Percentiles rank a stretch among this genome's conserved stretches.
Evolutionary conservation across 1,140 invertebrate genomes (phyloP).

Genomic region (Episyrphus balteatus): DNA sequence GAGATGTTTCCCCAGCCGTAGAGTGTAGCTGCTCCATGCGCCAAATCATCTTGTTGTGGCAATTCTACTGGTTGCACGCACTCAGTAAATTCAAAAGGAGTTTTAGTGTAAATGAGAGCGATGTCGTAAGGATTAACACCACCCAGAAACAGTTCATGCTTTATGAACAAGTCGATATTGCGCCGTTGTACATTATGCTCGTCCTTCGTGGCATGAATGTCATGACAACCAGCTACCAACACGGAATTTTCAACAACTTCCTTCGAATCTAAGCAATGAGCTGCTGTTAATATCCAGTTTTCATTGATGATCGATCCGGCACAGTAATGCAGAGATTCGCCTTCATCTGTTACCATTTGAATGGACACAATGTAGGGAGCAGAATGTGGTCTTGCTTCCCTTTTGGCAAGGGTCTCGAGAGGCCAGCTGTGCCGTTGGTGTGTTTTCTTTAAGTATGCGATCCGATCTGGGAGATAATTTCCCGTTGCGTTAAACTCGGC

Average conservation of each 20-base stretch:
- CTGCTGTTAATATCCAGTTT: slow-evolving; percentile 33
- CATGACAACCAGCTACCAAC: slow-evolving; percentile 30
- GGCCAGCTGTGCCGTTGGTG: slow-evolving; percentile 20
- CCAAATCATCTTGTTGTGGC: slow-evolving; percentile 36
- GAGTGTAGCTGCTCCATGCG: slow-evolving; percentile 37
- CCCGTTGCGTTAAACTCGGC: no score
- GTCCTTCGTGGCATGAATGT: slow-evolving; percentile 21
- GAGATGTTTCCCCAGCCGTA: slow-evolving; percentile 41
- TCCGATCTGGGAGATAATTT: not conserved
- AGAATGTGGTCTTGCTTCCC: slow-evolving; percentile 26
- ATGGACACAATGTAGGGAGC: slow-evolving; percentile 36
- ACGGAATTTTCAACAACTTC: slow-evolving; percentile 24
- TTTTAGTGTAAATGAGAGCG: slow-evolving; percentile 40
- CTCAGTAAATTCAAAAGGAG: slow-evolving; percentile 21
- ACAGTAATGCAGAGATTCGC: slow-evolving; percentile 29
- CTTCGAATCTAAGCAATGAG: slow-evolving; percentile 26
- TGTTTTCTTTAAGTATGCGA: slow-evolving; percentile 14
- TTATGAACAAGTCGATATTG: slow-evolving; percentile 24
- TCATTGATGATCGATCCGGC: slow-evolving; percentile 33
- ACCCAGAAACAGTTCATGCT: slow-evolving; percentile 28
- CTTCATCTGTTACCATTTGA: slow-evolving; percentile 25
- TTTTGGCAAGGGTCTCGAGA: slow-evolving; percentile 29
- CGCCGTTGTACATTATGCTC: slow-evolving; percentile 22
- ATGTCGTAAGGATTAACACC: slow-evolving; percentile 43
- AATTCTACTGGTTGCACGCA: slow-evolving; percentile 37